These are phyloP conservation scores for Gibbula magus DNA, from an alignment of 2,888 invertebrate species.

Conservation along the genomic window DNA sequence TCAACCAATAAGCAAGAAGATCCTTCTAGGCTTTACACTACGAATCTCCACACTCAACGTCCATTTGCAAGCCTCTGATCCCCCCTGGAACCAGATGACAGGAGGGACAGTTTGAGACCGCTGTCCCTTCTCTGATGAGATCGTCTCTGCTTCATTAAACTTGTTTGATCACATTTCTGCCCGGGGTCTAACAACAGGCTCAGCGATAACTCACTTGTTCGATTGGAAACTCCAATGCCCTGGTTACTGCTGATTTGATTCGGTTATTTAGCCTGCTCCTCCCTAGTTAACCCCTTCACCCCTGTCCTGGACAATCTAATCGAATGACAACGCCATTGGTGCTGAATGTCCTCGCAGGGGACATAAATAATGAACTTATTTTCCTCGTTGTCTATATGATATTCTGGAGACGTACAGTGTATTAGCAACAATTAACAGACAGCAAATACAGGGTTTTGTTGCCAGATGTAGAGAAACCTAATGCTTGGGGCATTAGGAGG, in stretches of 20 bases:
- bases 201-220: not conserved
- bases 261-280: not conserved
- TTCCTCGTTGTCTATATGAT: not conserved
- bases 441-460: too few species aligned
- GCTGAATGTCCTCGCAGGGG: not conserved
- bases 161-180: slow-evolving; percentile 11
- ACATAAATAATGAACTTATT: not conserved
- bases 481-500: too few species aligned
- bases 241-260: not conserved
- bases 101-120: too few species aligned
- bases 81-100: too few species aligned
- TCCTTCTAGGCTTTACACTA: too few species aligned
- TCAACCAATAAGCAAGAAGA: too few species aligned
- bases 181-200: not conserved
- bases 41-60: too few species aligned
- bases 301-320: not conserved
- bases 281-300: not conserved
- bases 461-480: too few species aligned
- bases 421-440: too few species aligned
- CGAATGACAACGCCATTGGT: not conserved
- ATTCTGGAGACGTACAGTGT: not conserved
- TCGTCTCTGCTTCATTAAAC: not conserved
- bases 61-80: too few species aligned
- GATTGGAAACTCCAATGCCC: not conserved
- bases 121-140: not conserved